Conservation (phyloP, 2,888 invertebrate genomes). For the Tipula unca region DNA sequence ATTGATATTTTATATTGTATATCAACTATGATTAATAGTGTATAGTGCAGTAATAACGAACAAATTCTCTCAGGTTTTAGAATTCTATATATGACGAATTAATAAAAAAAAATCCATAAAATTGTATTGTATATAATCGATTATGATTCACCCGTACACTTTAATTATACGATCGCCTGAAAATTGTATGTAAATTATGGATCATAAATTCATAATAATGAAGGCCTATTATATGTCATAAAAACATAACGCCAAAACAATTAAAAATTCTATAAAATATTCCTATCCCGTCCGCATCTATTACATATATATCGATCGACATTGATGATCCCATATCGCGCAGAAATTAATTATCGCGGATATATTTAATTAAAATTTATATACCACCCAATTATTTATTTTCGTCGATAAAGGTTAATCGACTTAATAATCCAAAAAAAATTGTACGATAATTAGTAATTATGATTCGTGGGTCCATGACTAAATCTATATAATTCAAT, state of each 20-base stretch:
- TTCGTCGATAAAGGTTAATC: background rate
- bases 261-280: background rate
- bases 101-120: background rate
- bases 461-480: background rate
- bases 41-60: background rate
- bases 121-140: background rate
- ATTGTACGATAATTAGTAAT: background rate
- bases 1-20: background rate
- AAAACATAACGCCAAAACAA: background rate
- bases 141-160: background rate
- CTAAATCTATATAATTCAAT: background rate
- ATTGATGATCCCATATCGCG: background rate
- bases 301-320: background rate
- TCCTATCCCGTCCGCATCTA: background rate
- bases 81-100: background rate
- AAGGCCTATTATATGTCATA: background rate
- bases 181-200: no score
- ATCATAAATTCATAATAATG: no score
- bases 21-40: background rate
- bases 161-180: background rate
- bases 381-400: background rate
- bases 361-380: background rate
- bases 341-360: background rate
- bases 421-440: background rate
- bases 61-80: background rate